Conservation (phyloP, 2,113 vertebrate species). For the Boleophthalmus pectinirostris region DNA sequence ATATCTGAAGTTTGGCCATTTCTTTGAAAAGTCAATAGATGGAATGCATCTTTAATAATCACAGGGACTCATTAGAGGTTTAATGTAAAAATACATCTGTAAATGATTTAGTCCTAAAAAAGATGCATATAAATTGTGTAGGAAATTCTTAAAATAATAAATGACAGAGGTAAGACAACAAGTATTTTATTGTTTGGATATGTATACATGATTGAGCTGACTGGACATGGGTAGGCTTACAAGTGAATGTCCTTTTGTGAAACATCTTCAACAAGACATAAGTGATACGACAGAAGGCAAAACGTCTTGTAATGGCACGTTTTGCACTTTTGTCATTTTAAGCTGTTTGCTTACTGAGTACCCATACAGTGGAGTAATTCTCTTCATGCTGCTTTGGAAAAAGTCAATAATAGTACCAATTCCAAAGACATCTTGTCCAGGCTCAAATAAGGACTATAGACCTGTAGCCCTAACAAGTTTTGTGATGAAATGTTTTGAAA, state of each 20-base stretch:
- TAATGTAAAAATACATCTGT: too few species aligned
- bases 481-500: too few species aligned
- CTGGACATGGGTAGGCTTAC: too few species aligned
- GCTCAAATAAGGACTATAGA: too few species aligned
- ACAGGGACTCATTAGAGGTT: too few species aligned
- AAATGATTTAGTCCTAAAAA: background rate
- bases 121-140: too few species aligned
- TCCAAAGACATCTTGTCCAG: too few species aligned
- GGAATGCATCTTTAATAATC: background rate
- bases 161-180: background rate
- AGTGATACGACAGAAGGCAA: background rate
- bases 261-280: background rate
- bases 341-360: conserved; percentile 2
- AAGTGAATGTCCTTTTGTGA: too few species aligned
- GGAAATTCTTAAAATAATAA: too few species aligned
- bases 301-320: background rate
- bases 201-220: background rate
- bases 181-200: background rate
- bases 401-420: too few species aligned
- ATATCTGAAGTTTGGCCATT: background rate
- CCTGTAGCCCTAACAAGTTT: too few species aligned
- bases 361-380: conserved; percentile 44
- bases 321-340: background rate
- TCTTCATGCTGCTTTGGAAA: conserved; percentile 1
- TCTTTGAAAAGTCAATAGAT: background rate